These are phyloP conservation scores for Artemisiospiza belli DNA, from an alignment of 2,113 vertebrate species.

Conservation along the genomic window DNA sequence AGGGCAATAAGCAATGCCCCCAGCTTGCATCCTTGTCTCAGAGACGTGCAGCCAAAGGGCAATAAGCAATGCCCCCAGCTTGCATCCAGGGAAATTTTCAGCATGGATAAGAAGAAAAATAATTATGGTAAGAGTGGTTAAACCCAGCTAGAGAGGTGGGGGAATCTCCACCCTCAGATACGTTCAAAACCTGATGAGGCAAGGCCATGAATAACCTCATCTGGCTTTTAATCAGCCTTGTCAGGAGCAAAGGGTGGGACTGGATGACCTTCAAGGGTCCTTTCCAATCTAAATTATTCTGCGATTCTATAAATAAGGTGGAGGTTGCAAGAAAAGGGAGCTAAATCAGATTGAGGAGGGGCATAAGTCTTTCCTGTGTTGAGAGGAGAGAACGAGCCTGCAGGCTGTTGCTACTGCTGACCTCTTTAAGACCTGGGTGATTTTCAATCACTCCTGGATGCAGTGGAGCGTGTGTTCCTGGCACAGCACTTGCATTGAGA, in stretches of 20 bases:
- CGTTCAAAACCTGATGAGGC: not conserved
- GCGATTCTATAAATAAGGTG: conserved; percentile 48
- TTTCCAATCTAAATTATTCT: conserved; percentile 47
- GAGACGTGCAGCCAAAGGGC: not conserved
- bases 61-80: not conserved
- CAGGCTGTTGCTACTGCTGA: not conserved
- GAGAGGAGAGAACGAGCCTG: conserved; percentile 22
- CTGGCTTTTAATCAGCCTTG: not conserved
- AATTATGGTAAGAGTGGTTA: not conserved
- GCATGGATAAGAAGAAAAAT: not conserved
- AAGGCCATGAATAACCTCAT: not conserved
- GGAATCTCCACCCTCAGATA: not conserved
- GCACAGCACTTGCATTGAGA: not conserved
- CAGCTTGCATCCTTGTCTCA: not conserved
- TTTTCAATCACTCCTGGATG: conserved; percentile 21
- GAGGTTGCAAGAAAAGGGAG: conserved; percentile 5
- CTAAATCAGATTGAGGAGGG: conserved; percentile 50
- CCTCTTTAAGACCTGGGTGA: conserved; percentile 36
- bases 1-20: not conserved
- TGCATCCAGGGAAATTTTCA: not conserved
- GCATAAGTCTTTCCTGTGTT: conserved; percentile 36
- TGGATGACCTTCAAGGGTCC: conserved; percentile 19
- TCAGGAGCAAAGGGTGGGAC: not conserved
- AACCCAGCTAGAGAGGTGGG: not conserved
- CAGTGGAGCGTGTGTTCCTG: conserved; percentile 32